These are phyloP conservation scores for Misgurnus mizolepis DNA, from an alignment of 2,113 vertebrate genomes.

Conservation along the genomic window DNA sequence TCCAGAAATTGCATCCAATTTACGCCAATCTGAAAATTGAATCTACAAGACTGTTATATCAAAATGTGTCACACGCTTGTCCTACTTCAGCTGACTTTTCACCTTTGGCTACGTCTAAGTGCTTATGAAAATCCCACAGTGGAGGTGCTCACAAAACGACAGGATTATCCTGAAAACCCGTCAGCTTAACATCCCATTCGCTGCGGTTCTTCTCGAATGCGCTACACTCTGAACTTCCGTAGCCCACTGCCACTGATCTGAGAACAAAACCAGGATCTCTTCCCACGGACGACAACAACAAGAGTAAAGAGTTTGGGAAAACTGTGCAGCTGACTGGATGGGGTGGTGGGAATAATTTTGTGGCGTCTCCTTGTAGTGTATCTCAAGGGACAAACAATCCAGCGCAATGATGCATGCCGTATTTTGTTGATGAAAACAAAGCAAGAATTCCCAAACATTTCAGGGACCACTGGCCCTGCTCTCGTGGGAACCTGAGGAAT, in stretches of 20 bases:
- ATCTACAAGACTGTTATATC: neutral
- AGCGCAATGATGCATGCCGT: conserved; percentile 41
- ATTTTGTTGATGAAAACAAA: conserved; percentile 46
- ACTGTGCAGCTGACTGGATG: conserved; percentile 43
- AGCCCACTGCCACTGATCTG: neutral
- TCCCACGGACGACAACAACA: conserved; percentile 34
- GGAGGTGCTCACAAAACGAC: conserved; percentile 55
- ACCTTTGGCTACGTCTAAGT: conserved; percentile 44
- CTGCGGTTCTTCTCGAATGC: neutral
- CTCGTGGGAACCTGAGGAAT: conserved; percentile 64
- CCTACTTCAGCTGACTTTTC: conserved; percentile 41
- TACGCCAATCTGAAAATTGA: neutral
- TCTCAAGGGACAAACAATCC: conserved; percentile 49
- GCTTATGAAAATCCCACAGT: conserved; percentile 36
- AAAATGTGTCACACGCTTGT: neutral
- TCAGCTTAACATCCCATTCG: conserved; percentile 59
- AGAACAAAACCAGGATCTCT: conserved; percentile 38
- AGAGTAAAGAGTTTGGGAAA: conserved; percentile 48
- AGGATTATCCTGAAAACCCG: conserved; percentile 61
- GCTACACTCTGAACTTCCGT: conserved; percentile 4
- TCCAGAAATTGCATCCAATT: neutral
- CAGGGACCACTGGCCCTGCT: conserved; percentile 46
- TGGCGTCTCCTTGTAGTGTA: conserved; percentile 22
- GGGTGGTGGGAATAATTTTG: conserved; percentile 74
- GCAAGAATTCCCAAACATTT: conserved; percentile 36